These are phyloP conservation scores for Drosophila sproati DNA, from an alignment of 1,140 invertebrate genomes.

Conservation along the genomic window DNA sequence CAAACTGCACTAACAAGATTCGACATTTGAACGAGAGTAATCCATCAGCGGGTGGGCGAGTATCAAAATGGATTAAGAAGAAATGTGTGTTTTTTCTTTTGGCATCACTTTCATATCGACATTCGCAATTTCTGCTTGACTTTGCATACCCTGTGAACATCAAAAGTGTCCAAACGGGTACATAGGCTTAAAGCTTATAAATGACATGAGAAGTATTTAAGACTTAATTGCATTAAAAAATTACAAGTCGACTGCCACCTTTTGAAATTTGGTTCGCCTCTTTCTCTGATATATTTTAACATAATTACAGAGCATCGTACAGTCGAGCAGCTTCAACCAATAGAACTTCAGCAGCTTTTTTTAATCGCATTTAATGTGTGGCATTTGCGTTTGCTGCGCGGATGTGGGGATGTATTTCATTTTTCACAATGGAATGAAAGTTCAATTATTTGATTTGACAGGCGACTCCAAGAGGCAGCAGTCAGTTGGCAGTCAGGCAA, in stretches of 20 bases:
- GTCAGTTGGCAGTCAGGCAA: slow-evolving; percentile 26
- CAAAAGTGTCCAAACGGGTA: background rate
- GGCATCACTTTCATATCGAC: slow-evolving; percentile 58
- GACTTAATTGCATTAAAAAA: too few relatives aligned
- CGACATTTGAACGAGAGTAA: slow-evolving; percentile 80
- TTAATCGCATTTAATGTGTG: slow-evolving; percentile 74
- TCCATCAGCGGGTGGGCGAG: slow-evolving; percentile 73
- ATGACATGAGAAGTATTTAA: too few relatives aligned
- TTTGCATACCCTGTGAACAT: slow-evolving; percentile 1
- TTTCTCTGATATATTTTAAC: background rate
- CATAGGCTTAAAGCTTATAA: too few relatives aligned
- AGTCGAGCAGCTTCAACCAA: background rate
- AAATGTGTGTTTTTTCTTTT: slow-evolving; percentile 52
- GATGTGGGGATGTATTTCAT: slow-evolving; percentile 55
- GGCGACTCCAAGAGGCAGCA: slow-evolving; percentile 44
- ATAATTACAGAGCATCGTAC: background rate
- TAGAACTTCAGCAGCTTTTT: slow-evolving; percentile 6
- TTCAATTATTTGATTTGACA: slow-evolving; percentile 82
- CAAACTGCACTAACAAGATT: slow-evolving; percentile 72
- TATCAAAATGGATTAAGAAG: slow-evolving; percentile 79
- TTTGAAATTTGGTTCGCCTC: too few relatives aligned
- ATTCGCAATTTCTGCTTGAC: background rate
- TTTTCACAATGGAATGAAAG: slow-evolving; percentile 80
- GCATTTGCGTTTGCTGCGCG: slow-evolving; percentile 60
- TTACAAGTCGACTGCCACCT: too few relatives aligned